These are phyloP conservation scores for Elgonia sp. DNA, from an alignment of 2,888 invertebrate genomes.

Conservation along the genomic window DNA sequence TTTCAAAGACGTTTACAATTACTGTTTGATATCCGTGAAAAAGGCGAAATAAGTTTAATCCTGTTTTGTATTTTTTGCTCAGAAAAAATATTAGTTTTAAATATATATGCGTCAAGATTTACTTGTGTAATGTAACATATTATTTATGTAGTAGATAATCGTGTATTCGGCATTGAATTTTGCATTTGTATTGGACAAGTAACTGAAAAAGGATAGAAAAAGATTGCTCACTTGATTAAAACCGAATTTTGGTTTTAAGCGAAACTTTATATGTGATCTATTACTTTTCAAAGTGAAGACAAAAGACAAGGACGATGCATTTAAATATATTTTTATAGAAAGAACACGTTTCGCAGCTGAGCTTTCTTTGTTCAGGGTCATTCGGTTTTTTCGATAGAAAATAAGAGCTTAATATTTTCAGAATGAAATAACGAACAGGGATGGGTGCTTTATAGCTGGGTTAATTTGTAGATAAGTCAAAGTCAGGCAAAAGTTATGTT, in stretches of 20 bases:
- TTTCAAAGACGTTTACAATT: slow-evolving; percentile 34
- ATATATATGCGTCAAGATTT: slow-evolving; percentile 24
- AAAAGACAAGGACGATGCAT: slow-evolving; percentile 60
- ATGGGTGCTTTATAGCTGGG: too few species aligned
- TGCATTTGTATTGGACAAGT: slow-evolving; percentile 52
- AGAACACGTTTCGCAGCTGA: slow-evolving; percentile 55
- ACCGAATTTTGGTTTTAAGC: slow-evolving; percentile 33
- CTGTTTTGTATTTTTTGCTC: slow-evolving; percentile 13
- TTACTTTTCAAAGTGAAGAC: slow-evolving; percentile 26
- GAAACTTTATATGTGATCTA: slow-evolving; percentile 13
- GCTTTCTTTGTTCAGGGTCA: slow-evolving; percentile 53
- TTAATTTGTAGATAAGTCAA: too few species aligned
- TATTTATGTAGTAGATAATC: slow-evolving; percentile 50
- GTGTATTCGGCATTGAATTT: slow-evolving; percentile 42
- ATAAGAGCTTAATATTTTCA: slow-evolving; percentile 20
- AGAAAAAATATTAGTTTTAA: slow-evolving; percentile 21
- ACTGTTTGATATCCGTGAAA: slow-evolving; percentile 33
- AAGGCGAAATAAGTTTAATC: background rate
- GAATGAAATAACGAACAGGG: too few species aligned
- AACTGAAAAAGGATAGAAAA: slow-evolving; percentile 36
- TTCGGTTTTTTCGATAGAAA: slow-evolving; percentile 38
- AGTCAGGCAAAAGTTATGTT: too few species aligned
- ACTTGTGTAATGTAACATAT: slow-evolving; percentile 40
- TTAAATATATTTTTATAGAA: slow-evolving; percentile 68
- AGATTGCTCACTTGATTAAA: slow-evolving; percentile 61